Evolutionary conservation across 2,888 invertebrate species (phyloP), one percentile per base, ranked within the genome.

Genomic region (Polydrusus pterygomalis): DNA sequence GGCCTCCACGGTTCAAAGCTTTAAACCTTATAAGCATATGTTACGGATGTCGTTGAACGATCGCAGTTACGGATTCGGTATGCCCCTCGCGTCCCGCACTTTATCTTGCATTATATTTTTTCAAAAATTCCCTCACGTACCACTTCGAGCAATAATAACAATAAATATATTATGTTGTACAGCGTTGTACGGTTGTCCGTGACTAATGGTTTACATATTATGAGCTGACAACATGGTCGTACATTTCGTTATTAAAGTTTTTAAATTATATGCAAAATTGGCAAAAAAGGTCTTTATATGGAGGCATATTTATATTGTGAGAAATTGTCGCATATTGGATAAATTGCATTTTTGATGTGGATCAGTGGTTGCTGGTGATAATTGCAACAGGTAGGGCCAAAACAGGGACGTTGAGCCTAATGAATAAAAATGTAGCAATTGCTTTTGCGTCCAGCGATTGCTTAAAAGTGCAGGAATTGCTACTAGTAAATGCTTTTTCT

Each of bases 11-110:
- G 82, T 83, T 83, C 82, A 81, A 83, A 82, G 83, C 84, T 83
- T 81, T 83, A 82, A 84, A 83, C 83, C 80, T 82, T 82, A 82
- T 83, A 82, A 65, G 67, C 82, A 82, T 83, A 82, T 58, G 67
- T 67, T 58, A 73, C 81, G 78, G 80, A 83, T 84, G 86, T 85
- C 85, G 83, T 85, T 86, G 85, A 85, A 85, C 85, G 86, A 84
- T 86, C 81, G 84, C 84, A 81, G n/a, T 15, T 62, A 34, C 64
- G 75, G 54, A 70, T 75, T 77, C 70, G 77, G 78, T 74, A 72
- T 79, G 77, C 70, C 76, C 75, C 78, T 74, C 65, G 70, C 72
- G 79, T 77, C 75, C 74, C 65, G 82, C 79, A 82, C 81, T 83
- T 82, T 84, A 83, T 84, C 83, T 83, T 79, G 78, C 81, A 81